These are phyloP conservation scores for Pseudoips prasinana DNA, from an alignment of 2,888 invertebrate species.

Conservation along the genomic window DNA sequence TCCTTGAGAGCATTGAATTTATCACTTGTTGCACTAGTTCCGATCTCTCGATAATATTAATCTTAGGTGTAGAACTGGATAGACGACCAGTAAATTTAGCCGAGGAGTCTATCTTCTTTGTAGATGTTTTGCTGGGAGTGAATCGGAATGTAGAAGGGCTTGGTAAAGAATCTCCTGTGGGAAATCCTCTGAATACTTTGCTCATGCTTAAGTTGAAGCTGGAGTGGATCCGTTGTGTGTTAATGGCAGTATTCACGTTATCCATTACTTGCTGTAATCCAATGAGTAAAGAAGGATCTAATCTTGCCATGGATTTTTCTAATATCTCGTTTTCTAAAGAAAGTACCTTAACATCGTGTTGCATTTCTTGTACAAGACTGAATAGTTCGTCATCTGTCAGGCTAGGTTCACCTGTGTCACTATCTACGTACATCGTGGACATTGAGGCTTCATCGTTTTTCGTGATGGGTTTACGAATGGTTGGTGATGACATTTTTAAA, in stretches of 20 bases:
- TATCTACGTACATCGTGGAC: too few species aligned
- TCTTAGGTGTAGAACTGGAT: constrained; percentile 51
- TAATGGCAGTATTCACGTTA: constrained; percentile 27
- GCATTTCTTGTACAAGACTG: constrained; percentile 53
- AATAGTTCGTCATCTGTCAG: constrained; percentile 53
- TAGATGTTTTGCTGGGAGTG: constrained; percentile 49
- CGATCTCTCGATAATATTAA: constrained; percentile 76
- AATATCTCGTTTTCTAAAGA: constrained; percentile 76
- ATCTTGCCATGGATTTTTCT: constrained; percentile 63
- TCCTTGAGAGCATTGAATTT: constrained; percentile 51
- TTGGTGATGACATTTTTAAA: too few species aligned
- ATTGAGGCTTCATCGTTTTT: too few species aligned
- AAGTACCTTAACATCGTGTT: constrained; percentile 51
- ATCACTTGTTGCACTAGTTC: constrained; percentile 76
- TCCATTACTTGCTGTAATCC: constrained; percentile 65
- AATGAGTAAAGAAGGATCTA: constrained; percentile 66
- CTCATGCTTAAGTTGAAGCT: neutral
- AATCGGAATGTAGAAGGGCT: constrained; percentile 52
- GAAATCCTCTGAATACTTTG: constrained; percentile 23
- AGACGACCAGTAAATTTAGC: constrained; percentile 50
- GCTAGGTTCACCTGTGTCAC: too few species aligned
- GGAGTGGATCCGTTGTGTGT: neutral
- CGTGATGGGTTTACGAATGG: too few species aligned
- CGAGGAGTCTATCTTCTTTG: constrained; percentile 58
- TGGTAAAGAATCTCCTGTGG: constrained; percentile 40